These are phyloP conservation scores for Pitangus sulphuratus DNA, from an alignment of 2,797 vertebrate genomes.

Conservation along the genomic window DNA sequence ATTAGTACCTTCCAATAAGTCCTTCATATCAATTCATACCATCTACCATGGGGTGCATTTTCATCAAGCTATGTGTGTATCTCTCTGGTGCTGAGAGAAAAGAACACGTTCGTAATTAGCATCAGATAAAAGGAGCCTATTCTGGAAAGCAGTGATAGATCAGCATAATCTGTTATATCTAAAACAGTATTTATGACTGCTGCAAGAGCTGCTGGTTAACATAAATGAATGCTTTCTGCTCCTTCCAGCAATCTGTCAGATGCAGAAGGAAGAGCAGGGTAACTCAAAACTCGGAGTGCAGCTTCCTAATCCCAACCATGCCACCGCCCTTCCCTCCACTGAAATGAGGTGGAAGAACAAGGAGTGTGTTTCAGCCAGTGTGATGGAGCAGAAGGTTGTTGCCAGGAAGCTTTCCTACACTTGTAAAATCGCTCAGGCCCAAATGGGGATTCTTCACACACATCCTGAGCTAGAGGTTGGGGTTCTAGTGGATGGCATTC, in stretches of 20 bases:
- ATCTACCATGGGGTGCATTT: neutral
- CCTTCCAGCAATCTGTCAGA: neutral
- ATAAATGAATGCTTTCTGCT: neutral
- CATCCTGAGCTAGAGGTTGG: neutral
- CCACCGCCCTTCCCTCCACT: neutral
- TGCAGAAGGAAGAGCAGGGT: neutral
- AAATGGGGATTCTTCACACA: neutral
- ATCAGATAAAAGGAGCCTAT: neutral
- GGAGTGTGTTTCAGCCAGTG: neutral
- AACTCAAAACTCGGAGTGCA: neutral
- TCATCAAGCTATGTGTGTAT: neutral
- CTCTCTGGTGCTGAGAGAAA: neutral
- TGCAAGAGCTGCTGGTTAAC: neutral
- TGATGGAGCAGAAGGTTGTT: neutral
- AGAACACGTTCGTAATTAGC: neutral
- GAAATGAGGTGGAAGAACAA: neutral
- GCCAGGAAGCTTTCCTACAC: neutral
- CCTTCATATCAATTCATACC: neutral
- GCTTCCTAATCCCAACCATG: neutral
- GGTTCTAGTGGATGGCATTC: neutral
- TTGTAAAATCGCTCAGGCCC: neutral
- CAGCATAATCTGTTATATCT: neutral
- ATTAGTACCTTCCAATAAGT: neutral
- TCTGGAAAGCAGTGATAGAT: neutral
- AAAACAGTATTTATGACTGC: neutral